phyloP scores from a whole-genome alignment of 2,113 vertebrate genomes.

The Alectura lathami region DNA sequence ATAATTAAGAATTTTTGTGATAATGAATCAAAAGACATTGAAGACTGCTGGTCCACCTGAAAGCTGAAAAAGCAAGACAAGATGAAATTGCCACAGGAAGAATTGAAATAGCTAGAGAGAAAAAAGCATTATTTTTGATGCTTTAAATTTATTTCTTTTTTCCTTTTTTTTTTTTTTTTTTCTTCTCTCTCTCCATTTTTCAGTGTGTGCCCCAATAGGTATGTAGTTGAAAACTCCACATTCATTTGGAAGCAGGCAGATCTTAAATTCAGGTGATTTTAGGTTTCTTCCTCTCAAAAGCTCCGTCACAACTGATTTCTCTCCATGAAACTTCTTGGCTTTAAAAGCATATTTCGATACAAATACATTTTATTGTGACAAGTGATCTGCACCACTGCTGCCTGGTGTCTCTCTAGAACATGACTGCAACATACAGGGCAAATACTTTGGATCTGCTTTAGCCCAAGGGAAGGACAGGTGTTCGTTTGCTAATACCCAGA shows the following conservation, averaged over 20 bases:
- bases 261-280: neutral
- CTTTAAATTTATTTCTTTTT: neutral
- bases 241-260: neutral
- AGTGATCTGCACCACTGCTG: neutral
- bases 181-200: neutral
- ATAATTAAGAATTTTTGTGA: fast-evolving
- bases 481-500: neutral
- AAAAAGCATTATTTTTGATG: neutral
- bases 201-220: neutral
- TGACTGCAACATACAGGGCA: neutral
- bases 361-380: neutral
- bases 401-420: fast-evolving
- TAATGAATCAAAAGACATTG: neutral
- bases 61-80: neutral
- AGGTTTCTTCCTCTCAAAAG: neutral
- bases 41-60: neutral
- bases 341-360: neutral
- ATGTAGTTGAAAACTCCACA: neutral
- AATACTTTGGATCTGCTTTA: neutral
- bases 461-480: neutral
- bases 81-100: neutral
- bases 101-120: neutral
- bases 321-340: neutral
- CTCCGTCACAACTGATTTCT: neutral
- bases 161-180: neutral